Percentiles rank a stretch among this genome's conserved stretches.
phyloP scores from a whole-genome alignment of 1,140 invertebrate genomes.

The Mizuhopecten yessoensis region DNA sequence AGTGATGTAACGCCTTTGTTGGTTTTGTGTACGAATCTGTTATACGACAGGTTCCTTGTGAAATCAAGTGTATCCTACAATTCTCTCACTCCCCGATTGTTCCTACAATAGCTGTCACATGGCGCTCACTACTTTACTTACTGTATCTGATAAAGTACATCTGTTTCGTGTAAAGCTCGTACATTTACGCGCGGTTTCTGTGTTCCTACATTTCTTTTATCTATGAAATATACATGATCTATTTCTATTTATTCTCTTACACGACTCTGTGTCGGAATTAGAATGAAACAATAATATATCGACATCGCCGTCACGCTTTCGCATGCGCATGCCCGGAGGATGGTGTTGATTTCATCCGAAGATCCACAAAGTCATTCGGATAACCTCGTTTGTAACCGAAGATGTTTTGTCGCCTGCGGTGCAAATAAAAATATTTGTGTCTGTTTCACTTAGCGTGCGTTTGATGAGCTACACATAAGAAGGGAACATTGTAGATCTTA shows the following conservation, averaged over 20 bases:
- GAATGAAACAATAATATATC: slow-evolving; percentile 3
- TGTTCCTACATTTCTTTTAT: slow-evolving; percentile 29
- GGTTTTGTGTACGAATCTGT: neutral
- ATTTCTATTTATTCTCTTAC: slow-evolving; percentile 10
- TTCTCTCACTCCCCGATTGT: neutral
- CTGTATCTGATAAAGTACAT: neutral
- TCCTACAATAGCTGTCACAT: neutral
- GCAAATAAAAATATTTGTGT: slow-evolving; percentile 40
- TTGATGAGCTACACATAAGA: slow-evolving; percentile 14
- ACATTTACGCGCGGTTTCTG: neutral
- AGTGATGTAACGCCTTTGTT: neutral
- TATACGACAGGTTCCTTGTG: neutral
- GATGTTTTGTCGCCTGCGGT: slow-evolving; percentile 24
- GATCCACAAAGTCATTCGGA: slow-evolving; percentile 37
- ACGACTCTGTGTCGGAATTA: slow-evolving; percentile 32
- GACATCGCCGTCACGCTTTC: slow-evolving; percentile 2
- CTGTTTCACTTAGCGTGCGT: slow-evolving; percentile 37
- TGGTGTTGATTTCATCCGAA: slow-evolving; percentile 25
- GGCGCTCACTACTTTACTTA: neutral
- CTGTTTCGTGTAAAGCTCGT: slow-evolving; percentile 8
- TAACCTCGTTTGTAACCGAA: slow-evolving; percentile 24
- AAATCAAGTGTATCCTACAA: neutral
- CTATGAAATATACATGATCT: slow-evolving; percentile 14
- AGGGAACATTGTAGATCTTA: neutral
- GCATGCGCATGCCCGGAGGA: neutral